Percentiles rank a stretch among this genome's conserved stretches.
Evolutionary conservation across 1,140 invertebrate genomes (phyloP).

Genomic region (Atta cephalotes): DNA sequence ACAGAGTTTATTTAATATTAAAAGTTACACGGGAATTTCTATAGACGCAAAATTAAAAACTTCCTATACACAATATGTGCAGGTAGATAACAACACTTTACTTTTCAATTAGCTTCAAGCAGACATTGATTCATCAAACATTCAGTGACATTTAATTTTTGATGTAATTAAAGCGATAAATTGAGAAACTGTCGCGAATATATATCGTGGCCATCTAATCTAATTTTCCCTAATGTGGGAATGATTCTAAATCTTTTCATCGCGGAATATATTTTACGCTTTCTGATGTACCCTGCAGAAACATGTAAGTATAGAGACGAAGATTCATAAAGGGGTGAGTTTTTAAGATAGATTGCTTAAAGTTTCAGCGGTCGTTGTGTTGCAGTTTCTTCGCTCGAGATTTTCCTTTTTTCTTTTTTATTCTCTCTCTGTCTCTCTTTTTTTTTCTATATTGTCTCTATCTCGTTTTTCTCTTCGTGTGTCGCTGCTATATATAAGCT

Average conservation of each 20-base stretch:
- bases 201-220: not conserved
- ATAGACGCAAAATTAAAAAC: not conserved
- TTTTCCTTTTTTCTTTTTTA: not conserved
- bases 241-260: constrained; percentile 13
- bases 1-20: not conserved
- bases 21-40: not conserved
- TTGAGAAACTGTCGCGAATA: not conserved
- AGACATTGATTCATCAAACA: not conserved
- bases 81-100: not conserved
- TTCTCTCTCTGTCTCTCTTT: not conserved
- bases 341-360: constrained; percentile 66
- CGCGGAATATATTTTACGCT: not conserved
- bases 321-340: constrained; percentile 48
- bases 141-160: not conserved
- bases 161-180: not conserved
- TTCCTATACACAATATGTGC: not conserved
- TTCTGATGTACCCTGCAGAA: constrained; percentile 34
- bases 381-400: constrained; percentile 14
- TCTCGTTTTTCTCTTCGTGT: constrained; percentile 17
- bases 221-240: not conserved
- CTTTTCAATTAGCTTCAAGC: not conserved
- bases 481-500: constrained; percentile 40
- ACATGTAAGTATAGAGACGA: not conserved
- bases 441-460: not conserved
- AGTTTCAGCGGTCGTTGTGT: constrained; percentile 60